A percentile compares a stretch with the other conserved stretches of the same genome.
Conservation (phyloP, 2,888 invertebrate species). For the Oscheius sp. region DNA sequence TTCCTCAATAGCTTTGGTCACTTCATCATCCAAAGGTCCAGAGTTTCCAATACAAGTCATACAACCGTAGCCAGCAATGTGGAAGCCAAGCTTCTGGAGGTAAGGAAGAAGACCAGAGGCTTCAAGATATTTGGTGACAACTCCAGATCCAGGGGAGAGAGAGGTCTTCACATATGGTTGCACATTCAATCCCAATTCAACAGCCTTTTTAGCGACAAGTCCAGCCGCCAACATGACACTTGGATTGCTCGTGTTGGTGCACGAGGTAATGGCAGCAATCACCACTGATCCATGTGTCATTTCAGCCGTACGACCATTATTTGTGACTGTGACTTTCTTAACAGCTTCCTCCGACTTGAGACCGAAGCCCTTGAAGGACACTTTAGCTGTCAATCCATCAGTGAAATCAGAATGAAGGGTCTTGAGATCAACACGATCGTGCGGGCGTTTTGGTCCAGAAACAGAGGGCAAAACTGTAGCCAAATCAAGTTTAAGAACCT, state of each 20-base stretch:
- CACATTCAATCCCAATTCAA: conserved; percentile 86
- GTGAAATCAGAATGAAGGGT: conserved; percentile 90
- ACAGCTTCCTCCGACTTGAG: conserved; percentile 56
- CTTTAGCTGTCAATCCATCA: conserved; percentile 85
- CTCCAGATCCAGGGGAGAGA: conserved; percentile 92
- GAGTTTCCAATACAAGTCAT: conserved; percentile 99
- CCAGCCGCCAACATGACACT: conserved; percentile 97
- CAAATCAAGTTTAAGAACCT: conserved; percentile 86
- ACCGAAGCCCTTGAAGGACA: conserved; percentile 73
- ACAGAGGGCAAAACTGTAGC: conserved; percentile 89
- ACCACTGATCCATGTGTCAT: conserved; percentile 79
- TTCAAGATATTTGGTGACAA: conserved; percentile 87
- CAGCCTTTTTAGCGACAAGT: conserved; percentile 72
- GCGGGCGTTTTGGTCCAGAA: conserved; percentile 95
- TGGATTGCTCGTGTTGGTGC: conserved; percentile 97
- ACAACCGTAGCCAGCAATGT: conserved; percentile 97
- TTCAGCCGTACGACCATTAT: conserved; percentile 37
- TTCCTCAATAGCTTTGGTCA: conserved; percentile 91
- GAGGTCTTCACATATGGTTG: conserved; percentile 95
- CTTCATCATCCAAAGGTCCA: conserved; percentile 89
- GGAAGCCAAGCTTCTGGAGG: conserved; percentile 78
- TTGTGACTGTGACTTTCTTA: conserved; percentile 47
- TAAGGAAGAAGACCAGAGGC: conserved; percentile 91
- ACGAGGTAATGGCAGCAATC: conserved; percentile 96
- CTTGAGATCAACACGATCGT: conserved; percentile 82